Evolutionary conservation across 2,113 vertebrate genomes (phyloP).

Genomic region (Melozone crissalis): DNA sequence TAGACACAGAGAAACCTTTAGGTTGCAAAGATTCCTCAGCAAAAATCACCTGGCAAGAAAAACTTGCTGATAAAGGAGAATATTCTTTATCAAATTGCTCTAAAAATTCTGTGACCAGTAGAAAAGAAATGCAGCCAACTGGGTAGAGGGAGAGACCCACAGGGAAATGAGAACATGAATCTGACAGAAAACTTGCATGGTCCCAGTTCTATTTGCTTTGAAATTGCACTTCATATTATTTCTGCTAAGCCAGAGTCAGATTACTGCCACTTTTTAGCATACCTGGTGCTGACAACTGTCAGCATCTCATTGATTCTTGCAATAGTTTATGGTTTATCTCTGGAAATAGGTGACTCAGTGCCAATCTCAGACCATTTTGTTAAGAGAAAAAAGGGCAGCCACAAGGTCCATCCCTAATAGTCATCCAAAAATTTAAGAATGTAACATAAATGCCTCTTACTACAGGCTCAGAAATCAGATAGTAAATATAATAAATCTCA

Average conservation of each 20-base stretch:
- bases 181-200: not conserved
- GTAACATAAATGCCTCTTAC: not conserved
- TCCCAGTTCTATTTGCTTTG: not conserved
- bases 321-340: not conserved
- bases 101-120: not conserved
- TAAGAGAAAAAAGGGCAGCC: not conserved
- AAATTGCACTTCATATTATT: not conserved
- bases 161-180: not conserved
- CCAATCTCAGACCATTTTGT: not conserved
- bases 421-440: not conserved
- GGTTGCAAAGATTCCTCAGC: not conserved
- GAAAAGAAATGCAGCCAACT: not conserved
- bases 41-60: not conserved
- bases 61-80: not conserved
- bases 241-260: not conserved
- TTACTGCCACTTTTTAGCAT: not conserved
- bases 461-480: not conserved
- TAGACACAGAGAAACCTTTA: not conserved
- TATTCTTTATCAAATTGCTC: not conserved
- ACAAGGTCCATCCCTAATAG: not conserved
- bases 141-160: not conserved
- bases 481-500: conserved; percentile 9
- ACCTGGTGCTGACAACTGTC: not conserved
- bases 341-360: not conserved
- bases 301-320: not conserved